Conservation (phyloP, 2,797 vertebrate genomes). For the Myripristis jacobus region DNA sequence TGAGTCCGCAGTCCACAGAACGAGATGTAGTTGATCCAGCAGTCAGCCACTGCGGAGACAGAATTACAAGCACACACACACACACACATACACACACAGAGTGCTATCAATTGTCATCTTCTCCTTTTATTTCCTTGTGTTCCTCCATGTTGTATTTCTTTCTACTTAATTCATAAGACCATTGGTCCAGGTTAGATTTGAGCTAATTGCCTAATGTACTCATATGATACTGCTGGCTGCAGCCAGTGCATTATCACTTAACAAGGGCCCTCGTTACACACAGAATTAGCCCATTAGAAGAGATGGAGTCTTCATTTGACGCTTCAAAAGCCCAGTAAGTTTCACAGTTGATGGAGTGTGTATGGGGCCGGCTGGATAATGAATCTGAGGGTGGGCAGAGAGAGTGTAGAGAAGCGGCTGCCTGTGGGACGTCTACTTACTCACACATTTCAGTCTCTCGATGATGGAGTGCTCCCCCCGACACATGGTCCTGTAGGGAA, state of each 20-base stretch:
- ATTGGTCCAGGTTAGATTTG: conserved; percentile 45
- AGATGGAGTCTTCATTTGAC: conserved; percentile 71
- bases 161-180: conserved; percentile 54
- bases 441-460: conserved; percentile 79
- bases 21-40: conserved; percentile 66
- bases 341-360: conserved; percentile 70
- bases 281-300: conserved; percentile 75
- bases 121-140: conserved; percentile 25
- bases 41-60: conserved; percentile 29
- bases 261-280: conserved; percentile 65
- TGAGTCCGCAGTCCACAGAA: conserved; percentile 59
- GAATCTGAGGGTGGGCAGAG: conserved; percentile 60
- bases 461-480: conserved; percentile 76
- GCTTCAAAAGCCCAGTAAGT: conserved; percentile 68
- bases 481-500: conserved; percentile 84
- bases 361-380: conserved; percentile 68
- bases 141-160: conserved; percentile 51
- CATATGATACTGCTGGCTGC: conserved; percentile 45
- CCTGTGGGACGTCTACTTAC: conserved; percentile 79
- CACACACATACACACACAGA: conserved; percentile 40
- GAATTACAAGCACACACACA: conserved; percentile 5
- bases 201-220: conserved; percentile 72
- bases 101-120: conserved; percentile 14
- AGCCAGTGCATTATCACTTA: conserved; percentile 57
- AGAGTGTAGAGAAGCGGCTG: conserved; percentile 64